phyloP scores from a whole-genome alignment of 2,888 invertebrate genomes.

The Itoplectis maculator region DNA sequence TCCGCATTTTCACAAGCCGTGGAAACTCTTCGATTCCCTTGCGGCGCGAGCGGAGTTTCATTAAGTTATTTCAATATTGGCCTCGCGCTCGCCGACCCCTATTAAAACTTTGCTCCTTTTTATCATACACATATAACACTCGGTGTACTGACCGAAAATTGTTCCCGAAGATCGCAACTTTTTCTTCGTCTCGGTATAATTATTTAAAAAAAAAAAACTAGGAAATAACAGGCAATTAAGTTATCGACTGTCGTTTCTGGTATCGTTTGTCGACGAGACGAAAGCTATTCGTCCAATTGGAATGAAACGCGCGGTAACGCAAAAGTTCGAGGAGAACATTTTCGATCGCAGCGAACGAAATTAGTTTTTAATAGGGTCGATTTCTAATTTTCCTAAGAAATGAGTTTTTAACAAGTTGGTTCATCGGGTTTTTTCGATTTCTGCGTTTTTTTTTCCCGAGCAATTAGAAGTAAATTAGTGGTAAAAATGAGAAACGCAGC shows the following conservation, averaged over 20 bases:
- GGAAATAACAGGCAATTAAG: conserved; percentile 19
- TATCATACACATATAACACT: conserved; percentile 20
- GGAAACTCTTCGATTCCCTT: conserved; percentile 60
- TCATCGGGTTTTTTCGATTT: background rate
- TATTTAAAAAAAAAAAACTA: background rate
- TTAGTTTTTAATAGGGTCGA: background rate
- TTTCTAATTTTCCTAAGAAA: background rate
- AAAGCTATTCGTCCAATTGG: conserved; percentile 1
- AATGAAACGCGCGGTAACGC: background rate
- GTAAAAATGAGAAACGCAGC: background rate
- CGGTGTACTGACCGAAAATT: conserved; percentile 34
- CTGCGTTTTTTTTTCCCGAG: background rate
- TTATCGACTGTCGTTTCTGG: background rate
- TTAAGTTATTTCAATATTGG: conserved; percentile 68
- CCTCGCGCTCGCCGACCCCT: conserved; percentile 57
- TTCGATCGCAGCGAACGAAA: background rate
- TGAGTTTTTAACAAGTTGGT: background rate
- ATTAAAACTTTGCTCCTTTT: conserved; percentile 54
- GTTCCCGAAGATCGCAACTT: conserved; percentile 16
- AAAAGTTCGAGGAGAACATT: background rate
- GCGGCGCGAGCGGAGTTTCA: conserved; percentile 55
- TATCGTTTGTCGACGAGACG: background rate
- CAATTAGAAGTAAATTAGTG: too few relatives aligned
- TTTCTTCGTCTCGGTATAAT: conserved; percentile 16
- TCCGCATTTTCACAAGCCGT: conserved; percentile 47